Conservation (phyloP, 2,797 vertebrate species). For the Alca torda region DNA sequence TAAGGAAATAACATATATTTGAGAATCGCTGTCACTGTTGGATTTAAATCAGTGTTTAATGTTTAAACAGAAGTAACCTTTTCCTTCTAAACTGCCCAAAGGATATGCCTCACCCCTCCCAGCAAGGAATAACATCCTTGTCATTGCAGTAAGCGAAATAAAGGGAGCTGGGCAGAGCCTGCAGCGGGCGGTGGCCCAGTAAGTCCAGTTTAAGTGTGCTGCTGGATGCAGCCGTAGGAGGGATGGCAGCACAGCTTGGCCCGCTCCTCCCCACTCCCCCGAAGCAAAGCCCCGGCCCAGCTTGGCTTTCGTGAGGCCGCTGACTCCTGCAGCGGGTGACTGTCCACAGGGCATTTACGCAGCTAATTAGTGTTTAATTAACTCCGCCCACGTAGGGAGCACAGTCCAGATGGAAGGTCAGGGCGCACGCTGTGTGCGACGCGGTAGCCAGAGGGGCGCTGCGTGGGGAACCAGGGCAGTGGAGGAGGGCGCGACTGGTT, state of each 20-base stretch:
- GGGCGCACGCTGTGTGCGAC: neutral
- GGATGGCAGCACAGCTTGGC: neutral
- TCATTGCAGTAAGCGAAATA: neutral
- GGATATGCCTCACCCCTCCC: slow-evolving; percentile 50
- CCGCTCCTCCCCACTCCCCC: neutral
- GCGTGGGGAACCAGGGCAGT: neutral
- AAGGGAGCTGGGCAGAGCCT: slow-evolving; percentile 15
- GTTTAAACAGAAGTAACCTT: slow-evolving; percentile 64
- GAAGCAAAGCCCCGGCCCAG: neutral
- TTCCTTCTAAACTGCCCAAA: slow-evolving; percentile 60
- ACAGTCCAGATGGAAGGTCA: neutral
- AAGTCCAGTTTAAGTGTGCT: neutral
- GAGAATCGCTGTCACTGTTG: slow-evolving; percentile 63
- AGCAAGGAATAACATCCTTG: slow-evolving; percentile 42
- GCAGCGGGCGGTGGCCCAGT: neutral
- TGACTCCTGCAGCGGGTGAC: neutral
- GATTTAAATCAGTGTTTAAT: slow-evolving; percentile 63
- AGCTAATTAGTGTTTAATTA: neutral
- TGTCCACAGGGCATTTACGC: neutral
- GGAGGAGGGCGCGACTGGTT: neutral
- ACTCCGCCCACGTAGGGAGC: neutral
- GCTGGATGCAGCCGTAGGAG: neutral
- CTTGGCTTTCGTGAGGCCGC: neutral
- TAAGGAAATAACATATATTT: slow-evolving; percentile 51
- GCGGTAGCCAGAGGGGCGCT: neutral